phyloP scores from a whole-genome alignment of 2,113 vertebrate genomes.

The Laticauda colubrina region DNA sequence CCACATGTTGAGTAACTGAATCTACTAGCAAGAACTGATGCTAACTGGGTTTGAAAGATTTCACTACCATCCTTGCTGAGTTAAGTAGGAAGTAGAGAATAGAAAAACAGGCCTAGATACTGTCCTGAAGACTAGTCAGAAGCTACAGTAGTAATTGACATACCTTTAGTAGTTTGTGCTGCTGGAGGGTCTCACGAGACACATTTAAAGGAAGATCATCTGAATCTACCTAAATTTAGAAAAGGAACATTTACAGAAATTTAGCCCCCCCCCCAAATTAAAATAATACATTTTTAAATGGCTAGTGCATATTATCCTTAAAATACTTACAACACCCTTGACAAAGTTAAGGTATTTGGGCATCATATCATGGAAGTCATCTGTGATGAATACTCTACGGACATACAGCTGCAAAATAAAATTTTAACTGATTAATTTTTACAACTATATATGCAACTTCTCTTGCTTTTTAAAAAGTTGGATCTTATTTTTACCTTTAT shows the following conservation, averaged over 20 bases:
- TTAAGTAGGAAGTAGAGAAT: neutral
- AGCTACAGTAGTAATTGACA: neutral
- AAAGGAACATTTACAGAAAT: conserved; percentile 6
- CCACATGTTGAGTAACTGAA: neutral
- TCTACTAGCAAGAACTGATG: neutral
- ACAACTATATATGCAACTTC: neutral
- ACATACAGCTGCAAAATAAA: conserved; percentile 83
- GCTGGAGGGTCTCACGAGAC: conserved; percentile 96
- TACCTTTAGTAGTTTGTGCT: conserved; percentile 97
- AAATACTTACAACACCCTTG: conserved; percentile 92
- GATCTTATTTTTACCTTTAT: conserved; percentile 83
- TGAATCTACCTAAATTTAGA: conserved; percentile 85
- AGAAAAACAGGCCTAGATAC: neutral
- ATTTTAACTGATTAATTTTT: neutral
- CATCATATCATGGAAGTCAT: conserved; percentile 99
- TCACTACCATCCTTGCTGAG: neutral
- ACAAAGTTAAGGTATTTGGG: conserved; percentile 97
- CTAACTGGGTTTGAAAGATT: neutral
- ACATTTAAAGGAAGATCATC: conserved; percentile 98
- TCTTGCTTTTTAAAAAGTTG: neutral
- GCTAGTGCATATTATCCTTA: neutral
- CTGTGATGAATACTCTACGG: conserved; percentile 97
- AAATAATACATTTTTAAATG: neutral
- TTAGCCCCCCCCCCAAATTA: neutral
- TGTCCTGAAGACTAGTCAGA: neutral